A percentile compares a stretch with the other conserved stretches of the same genome.
Evolutionary conservation across 1,140 invertebrate species (phyloP).

Genomic region (Pseudomyrmex pallidus): DNA sequence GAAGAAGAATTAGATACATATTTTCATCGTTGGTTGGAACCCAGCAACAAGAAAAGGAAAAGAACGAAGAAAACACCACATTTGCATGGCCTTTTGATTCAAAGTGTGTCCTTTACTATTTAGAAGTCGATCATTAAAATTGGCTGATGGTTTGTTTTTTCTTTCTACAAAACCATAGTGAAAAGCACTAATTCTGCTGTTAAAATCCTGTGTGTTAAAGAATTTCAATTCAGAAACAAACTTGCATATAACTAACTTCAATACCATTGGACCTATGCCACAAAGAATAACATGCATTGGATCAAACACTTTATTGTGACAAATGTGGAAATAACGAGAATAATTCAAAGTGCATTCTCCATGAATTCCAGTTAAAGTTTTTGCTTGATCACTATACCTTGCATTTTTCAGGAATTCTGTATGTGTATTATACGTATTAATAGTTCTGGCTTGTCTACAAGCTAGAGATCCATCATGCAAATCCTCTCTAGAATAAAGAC

Average conservation of each 20-base stretch:
- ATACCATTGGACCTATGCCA: slow-evolving; percentile 8
- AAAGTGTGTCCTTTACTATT: background rate
- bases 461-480: background rate
- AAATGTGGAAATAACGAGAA: slow-evolving; percentile 8
- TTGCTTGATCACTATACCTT: slow-evolving; percentile 10
- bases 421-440: slow-evolving; percentile 3
- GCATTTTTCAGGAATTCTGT: background rate
- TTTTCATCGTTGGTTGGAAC: background rate
- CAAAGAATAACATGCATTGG: slow-evolving; percentile 25
- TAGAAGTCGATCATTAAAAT: background rate
- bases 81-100: slow-evolving; percentile 20
- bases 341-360: slow-evolving; percentile 22
- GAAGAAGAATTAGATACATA: background rate
- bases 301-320: slow-evolving; percentile 7
- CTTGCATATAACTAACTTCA: slow-evolving; percentile 5
- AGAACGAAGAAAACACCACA: background rate
- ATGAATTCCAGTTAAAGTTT: slow-evolving; percentile 23
- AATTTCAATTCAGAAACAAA: background rate
- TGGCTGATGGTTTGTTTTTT: slow-evolving; percentile 15
- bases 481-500: slow-evolving; percentile 23
- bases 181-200: background rate
- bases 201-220: background rate
- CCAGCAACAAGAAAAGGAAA: slow-evolving; percentile 11
- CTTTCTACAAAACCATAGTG: background rate
- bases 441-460: slow-evolving; percentile 5